Evolutionary conservation across 2,113 vertebrate genomes (phyloP).

Genomic region (Nematolebias whitei): DNA sequence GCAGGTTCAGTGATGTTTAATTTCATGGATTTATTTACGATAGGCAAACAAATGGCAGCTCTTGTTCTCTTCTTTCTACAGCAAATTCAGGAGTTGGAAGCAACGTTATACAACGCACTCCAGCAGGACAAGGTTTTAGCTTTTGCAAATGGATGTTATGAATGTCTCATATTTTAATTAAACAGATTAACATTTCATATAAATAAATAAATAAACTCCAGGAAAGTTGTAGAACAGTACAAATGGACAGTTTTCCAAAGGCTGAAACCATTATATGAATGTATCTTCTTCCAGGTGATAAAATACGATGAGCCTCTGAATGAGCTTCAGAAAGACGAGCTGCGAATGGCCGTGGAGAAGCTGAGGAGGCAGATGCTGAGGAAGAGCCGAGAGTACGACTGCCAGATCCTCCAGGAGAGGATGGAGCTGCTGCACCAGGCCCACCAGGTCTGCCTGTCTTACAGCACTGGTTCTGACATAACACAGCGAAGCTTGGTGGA

Average conservation of each 20-base stretch:
- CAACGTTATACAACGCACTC: conserved; percentile 96
- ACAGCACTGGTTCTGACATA: background rate
- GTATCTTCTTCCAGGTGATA: conserved; percentile 76
- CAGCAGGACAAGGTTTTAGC: conserved; percentile 90
- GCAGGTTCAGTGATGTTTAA: background rate
- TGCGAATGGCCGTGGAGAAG: conserved; percentile 93
- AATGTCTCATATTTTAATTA: no score
- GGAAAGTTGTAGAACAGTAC: no score
- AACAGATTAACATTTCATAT: no score
- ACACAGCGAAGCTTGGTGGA: background rate
- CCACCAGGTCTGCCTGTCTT: conserved; percentile 85
- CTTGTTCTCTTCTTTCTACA: conserved; percentile 60
- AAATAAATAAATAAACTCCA: no score
- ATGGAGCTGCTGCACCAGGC: conserved; percentile 99
- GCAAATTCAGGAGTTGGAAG: conserved; percentile 99
- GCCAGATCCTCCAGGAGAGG: conserved; percentile 95
- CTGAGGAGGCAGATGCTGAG: conserved; percentile 95
- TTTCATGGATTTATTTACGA: background rate
- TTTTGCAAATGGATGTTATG: no score
- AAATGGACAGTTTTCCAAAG: background rate
- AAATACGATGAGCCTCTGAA: conserved; percentile 93
- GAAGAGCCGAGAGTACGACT: conserved; percentile 97
- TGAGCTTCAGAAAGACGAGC: conserved; percentile 93
- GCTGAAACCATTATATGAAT: background rate
- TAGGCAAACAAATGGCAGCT: background rate